Base-by-base conservation (phyloP, 1,140 invertebrate genomes). In the Bombus confusus region DNA sequence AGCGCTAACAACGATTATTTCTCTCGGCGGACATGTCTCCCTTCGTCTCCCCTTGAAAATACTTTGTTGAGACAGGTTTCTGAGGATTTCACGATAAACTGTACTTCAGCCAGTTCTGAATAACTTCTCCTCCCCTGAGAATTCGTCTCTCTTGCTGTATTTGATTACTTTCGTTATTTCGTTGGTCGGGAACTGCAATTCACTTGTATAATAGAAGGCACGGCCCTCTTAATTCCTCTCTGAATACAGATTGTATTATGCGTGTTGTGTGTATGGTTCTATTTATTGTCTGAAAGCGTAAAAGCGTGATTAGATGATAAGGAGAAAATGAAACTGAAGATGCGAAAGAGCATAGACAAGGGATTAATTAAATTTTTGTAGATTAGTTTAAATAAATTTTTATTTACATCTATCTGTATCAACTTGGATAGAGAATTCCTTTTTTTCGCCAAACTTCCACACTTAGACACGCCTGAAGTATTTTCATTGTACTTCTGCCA, bases 321-420 rank as follows among this genome's bases (percentile, higher is more conserved):
- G n/a, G 12, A 41, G 31, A 5, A 66, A 39, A 6, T 62, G 41
- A n/a, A 47, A 64, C 64, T 39, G 25, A 43, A 47, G 13, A 18
- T 52, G 31, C 18, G 12, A 18, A 15, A 43, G n/a, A 4, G 2
- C 28, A 6, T 28, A 57, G 18, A 22, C 1, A 28, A 43, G 13
- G 66, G 3, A 66, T 3, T 12, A 28, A 68, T 52, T 34, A 18
- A 69, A 47, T 15, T 5, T 18, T 8, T 12, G 8, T 6, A 9
- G 37, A 37, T 43, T 79, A 84, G 71, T 84, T 68, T 18, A 79
- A 84, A 79, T 71, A 79, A 84, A 84, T 59, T 79, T 77, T 84
- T 79, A 84, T 84, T 84, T 59, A 43, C 75, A 79, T 47, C 15
- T 43, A 34, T 66, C 15, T 66, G 28, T 41, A 39, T 68, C 43